Conservation (phyloP, 2,113 vertebrate species). For the Bettongia penicillata region DNA sequence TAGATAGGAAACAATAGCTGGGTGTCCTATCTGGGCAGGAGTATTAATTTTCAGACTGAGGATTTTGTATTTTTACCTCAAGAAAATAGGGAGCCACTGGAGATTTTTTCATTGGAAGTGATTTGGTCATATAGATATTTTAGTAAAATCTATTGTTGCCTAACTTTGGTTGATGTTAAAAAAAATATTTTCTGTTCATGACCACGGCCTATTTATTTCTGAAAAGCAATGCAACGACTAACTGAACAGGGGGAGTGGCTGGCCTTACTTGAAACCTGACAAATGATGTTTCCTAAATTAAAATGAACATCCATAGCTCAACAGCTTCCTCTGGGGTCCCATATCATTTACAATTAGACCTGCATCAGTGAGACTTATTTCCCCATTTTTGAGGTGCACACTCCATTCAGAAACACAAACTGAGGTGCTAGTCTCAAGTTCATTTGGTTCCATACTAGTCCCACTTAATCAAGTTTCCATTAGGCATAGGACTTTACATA, state of each 20-base stretch:
- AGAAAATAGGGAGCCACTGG: neutral
- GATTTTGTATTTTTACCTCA: neutral
- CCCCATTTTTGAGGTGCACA: neutral
- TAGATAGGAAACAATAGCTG: neutral
- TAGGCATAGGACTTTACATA: neutral
- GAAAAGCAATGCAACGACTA: neutral
- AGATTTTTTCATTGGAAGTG: neutral
- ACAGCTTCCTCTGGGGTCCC: neutral
- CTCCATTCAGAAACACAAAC: neutral
- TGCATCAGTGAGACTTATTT: neutral
- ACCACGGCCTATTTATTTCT: neutral
- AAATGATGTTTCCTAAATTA: neutral
- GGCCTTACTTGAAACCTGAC: neutral
- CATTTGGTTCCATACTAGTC: neutral
- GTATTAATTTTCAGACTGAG: neutral
- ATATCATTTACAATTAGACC: neutral
- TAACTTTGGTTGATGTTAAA: neutral
- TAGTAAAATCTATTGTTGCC: neutral
- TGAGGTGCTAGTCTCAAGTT: neutral
- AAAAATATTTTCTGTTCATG: neutral
- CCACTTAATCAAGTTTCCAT: neutral
- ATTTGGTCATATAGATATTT: neutral
- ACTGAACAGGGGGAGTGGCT: neutral
- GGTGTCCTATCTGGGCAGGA: neutral
- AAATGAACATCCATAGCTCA: neutral